A percentile compares a stretch with the other conserved stretches of the same genome.
Evolutionary conservation across 2,113 vertebrate genomes (phyloP).

Genomic region (Podiceps cristatus): DNA sequence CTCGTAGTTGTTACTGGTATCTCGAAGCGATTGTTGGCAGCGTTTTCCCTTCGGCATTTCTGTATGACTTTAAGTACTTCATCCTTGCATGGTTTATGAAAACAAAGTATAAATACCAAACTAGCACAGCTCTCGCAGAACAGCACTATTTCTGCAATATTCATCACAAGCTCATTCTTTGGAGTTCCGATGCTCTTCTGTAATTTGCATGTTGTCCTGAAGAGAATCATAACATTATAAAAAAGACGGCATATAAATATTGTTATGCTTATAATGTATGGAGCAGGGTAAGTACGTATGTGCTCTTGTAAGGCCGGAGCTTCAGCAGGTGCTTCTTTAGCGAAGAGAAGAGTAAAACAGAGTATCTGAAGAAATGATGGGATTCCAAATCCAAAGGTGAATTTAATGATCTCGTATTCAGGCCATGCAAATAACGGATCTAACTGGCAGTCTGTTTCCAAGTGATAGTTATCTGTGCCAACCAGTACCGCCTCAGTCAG

Average conservation of each 20-base stretch:
- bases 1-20: not conserved
- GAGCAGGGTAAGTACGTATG: not conserved
- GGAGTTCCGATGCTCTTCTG: not conserved
- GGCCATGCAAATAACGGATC: slow-evolving; percentile 67
- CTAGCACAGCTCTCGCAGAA: slow-evolving; percentile 77
- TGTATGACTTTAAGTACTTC: slow-evolving; percentile 19
- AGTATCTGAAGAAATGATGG: slow-evolving; percentile 66
- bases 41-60: slow-evolving; percentile 6
- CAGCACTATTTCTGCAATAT: slow-evolving; percentile 78
- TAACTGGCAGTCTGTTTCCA: slow-evolving; percentile 63
- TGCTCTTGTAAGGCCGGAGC: slow-evolving; percentile 17
- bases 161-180: slow-evolving; percentile 64
- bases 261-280: not conserved
- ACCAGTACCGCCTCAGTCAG: slow-evolving; percentile 65
- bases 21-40: not conserved
- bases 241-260: slow-evolving; percentile 71
- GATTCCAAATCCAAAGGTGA: slow-evolving; percentile 76
- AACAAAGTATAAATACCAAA: slow-evolving; percentile 65
- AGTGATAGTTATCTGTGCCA: slow-evolving; percentile 20
- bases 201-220: slow-evolving; percentile 42
- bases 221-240: slow-evolving; percentile 72
- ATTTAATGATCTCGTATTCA: slow-evolving; percentile 75
- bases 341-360: slow-evolving; percentile 26
- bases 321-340: slow-evolving; percentile 19
- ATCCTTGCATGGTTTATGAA: slow-evolving; percentile 71